phyloP scores from a whole-genome alignment of 2,888 invertebrate genomes.

The Sericinus montela region DNA sequence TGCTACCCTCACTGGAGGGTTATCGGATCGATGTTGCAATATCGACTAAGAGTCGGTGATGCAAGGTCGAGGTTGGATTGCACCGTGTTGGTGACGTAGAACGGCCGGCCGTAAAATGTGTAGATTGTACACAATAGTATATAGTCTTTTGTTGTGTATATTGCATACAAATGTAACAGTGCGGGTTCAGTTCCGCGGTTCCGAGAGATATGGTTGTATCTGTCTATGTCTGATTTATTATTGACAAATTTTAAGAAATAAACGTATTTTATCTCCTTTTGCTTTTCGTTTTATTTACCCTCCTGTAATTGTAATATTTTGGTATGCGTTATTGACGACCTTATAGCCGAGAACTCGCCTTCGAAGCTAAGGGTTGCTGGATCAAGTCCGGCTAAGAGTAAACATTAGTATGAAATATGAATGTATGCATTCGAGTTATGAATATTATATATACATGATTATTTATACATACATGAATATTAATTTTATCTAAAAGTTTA shows the following conservation, averaged over 20 bases:
- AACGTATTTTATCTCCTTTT: conserved; percentile 71
- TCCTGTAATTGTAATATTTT: no score
- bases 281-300: conserved; percentile 45
- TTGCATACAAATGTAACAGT: conserved; percentile 37
- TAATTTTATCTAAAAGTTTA: no score
- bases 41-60: not conserved
- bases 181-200: conserved; percentile 27
- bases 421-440: no score
- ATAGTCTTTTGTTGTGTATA: conserved; percentile 47
- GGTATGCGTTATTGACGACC: no score
- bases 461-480: no score
- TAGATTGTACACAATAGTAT: conserved; percentile 25
- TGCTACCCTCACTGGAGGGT: not conserved
- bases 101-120: not conserved
- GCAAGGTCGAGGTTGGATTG: conserved; percentile 1
- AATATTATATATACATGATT: no score
- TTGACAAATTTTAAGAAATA: conserved; percentile 74
- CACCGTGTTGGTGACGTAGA: not conserved
- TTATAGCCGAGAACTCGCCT: no score
- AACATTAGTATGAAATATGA: no score
- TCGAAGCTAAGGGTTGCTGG: no score
- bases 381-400: no score
- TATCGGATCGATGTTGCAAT: not conserved
- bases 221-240: conserved; percentile 45
- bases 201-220: conserved; percentile 47